phyloP scores from a whole-genome alignment of 1,140 invertebrate species.

The Amphibalanus amphitrite region DNA sequence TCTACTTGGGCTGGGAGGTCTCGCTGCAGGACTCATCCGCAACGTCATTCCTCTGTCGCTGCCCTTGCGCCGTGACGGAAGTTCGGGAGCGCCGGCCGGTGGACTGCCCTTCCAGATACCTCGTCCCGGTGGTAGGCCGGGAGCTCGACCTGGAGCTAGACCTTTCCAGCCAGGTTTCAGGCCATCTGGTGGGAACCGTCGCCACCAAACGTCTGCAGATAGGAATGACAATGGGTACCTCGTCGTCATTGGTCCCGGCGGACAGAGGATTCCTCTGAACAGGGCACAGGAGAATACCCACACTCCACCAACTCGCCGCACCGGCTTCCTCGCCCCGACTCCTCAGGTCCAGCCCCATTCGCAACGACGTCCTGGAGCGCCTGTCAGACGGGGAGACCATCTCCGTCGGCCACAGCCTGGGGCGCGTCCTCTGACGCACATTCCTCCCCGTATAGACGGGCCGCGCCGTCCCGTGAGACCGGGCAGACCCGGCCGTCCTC shows the following conservation, averaged over 20 bases:
- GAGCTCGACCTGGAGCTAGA: too few species aligned
- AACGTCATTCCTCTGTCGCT: neutral
- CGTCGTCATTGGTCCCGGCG: neutral
- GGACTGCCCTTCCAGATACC: neutral
- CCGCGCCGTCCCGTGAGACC: neutral
- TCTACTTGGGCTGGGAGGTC: neutral
- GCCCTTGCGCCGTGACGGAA: neutral
- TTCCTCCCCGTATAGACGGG: neutral
- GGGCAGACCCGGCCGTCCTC: too few species aligned
- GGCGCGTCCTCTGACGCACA: neutral
- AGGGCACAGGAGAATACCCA: neutral
- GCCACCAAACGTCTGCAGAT: too few species aligned
- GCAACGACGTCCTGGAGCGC: too few species aligned
- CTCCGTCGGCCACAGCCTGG: too few species aligned
- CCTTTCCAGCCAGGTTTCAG: too few species aligned
- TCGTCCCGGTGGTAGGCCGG: too few species aligned
- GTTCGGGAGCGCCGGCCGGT: too few species aligned
- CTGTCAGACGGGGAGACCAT: neutral
- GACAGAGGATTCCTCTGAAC: neutral
- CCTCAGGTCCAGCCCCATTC: too few species aligned
- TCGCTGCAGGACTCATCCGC: neutral
- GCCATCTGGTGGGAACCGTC: neutral
- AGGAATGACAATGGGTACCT: neutral
- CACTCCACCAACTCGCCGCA: too few species aligned
- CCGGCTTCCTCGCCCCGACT: too few species aligned